These are phyloP conservation scores for Monopis laevigella DNA, from an alignment of 2,888 invertebrate species.

Conservation along the genomic window DNA sequence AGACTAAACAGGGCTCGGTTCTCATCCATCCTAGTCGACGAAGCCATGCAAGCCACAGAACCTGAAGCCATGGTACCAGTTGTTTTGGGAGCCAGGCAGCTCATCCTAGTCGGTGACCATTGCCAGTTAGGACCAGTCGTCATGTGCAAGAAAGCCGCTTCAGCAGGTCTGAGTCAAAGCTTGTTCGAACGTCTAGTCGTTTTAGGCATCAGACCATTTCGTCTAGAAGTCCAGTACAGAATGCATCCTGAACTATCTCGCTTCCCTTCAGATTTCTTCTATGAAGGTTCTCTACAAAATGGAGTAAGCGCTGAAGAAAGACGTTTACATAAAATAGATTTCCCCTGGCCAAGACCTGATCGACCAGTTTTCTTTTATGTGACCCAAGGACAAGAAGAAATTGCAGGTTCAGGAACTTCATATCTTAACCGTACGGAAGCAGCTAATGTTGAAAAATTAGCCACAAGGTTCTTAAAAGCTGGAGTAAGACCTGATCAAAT, in stretches of 20 bases:
- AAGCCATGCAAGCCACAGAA: constrained; percentile 97
- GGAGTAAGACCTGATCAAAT: constrained; percentile 98
- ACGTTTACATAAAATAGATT: constrained; percentile 88
- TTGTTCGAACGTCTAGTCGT: constrained; percentile 97
- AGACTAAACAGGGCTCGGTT: constrained; percentile 93
- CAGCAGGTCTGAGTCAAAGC: constrained; percentile 96
- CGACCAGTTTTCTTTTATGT: constrained; percentile 99
- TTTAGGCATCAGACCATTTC: constrained; percentile 95
- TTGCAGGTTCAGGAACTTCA: constrained; percentile 98
- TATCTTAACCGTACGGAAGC: constrained; percentile 99
- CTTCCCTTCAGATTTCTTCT: constrained; percentile 99
- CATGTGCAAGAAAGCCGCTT: constrained; percentile 98
- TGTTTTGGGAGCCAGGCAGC: constrained; percentile 94
- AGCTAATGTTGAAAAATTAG: constrained; percentile 97
- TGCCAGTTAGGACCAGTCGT: constrained; percentile 99
- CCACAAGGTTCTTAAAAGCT: constrained; percentile 92
- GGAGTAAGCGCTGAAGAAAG: constrained; percentile 98
- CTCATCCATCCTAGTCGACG: constrained; percentile 95
- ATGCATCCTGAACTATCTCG: constrained; percentile 99
- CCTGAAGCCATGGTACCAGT: constrained; percentile 99
- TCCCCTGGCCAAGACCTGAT: constrained; percentile 97
- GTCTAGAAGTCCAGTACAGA: constrained; percentile 97
- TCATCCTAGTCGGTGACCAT: constrained; percentile 98
- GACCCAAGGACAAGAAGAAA: constrained; percentile 98
- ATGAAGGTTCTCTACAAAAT: constrained; percentile 98